Evolutionary conservation across 1,140 invertebrate species (phyloP).

Genomic region (Heliothis subflexa): DNA sequence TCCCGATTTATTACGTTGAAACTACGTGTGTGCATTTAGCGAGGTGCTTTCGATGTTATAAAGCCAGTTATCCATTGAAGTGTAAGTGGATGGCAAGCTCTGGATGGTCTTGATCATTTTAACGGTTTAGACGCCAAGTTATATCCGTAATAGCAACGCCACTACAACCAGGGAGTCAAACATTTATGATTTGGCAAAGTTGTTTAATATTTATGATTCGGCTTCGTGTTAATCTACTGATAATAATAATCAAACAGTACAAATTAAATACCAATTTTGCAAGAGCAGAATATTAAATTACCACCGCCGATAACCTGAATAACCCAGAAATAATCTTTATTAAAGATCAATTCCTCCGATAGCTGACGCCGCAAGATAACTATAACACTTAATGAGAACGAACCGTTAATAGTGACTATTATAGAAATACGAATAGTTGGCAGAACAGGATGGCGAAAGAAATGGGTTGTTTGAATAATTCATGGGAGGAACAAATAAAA

Average conservation of each 20-base stretch:
- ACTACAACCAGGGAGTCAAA: too few relatives aligned
- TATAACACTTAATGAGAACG: conserved; percentile 14
- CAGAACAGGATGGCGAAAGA: conserved; percentile 57
- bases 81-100: neutral
- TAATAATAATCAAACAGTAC: too few relatives aligned
- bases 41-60: neutral
- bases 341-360: neutral
- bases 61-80: neutral
- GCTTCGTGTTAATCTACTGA: too few relatives aligned
- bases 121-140: neutral
- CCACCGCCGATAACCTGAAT: neutral
- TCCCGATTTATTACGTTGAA: conserved; percentile 29
- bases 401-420: conserved; percentile 45
- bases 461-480: conserved; percentile 67
- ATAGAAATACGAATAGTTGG: conserved; percentile 41
- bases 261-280: neutral
- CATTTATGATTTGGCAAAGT: too few relatives aligned
- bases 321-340: neutral
- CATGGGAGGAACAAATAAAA: conserved; percentile 65
- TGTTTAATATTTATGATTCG: too few relatives aligned
- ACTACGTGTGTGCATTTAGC: neutral
- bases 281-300: neutral
- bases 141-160: neutral
- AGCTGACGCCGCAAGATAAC: neutral
- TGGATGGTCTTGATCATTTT: neutral